Evolutionary conservation across 1,140 invertebrate species (phyloP).

Genomic region (Andrena cerasifolii): DNA sequence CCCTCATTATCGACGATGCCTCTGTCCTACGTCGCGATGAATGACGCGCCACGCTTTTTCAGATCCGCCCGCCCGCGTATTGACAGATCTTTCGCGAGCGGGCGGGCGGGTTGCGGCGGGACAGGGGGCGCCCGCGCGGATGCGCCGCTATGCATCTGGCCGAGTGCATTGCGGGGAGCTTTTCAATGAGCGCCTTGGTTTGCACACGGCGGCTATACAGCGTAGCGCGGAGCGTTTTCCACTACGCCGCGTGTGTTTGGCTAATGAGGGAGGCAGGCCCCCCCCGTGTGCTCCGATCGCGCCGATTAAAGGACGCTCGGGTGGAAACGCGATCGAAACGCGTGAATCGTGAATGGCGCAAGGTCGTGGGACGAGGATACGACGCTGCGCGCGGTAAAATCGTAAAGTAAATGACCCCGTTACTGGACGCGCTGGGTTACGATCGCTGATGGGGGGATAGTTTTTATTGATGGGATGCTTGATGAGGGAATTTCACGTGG

Average conservation of each 20-base stretch:
- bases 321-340: conserved; percentile 37
- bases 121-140: neutral
- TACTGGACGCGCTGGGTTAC: neutral
- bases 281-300: conserved; percentile 50
- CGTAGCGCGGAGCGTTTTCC: conserved; percentile 24
- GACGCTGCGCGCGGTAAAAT: too few species aligned
- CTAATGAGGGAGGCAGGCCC: conserved; percentile 63
- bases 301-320: conserved; percentile 27
- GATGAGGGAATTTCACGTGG: too few species aligned
- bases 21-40: conserved; percentile 52
- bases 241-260: conserved; percentile 27
- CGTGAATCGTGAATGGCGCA: conserved; percentile 20
- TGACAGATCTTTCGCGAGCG: conserved; percentile 22
- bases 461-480: too few species aligned
- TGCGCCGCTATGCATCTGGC: neutral
- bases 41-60: conserved; percentile 37
- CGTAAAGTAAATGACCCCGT: too few species aligned
- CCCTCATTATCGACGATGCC: conserved; percentile 64
- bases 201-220: conserved; percentile 13
- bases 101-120: neutral
- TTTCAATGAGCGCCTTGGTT: conserved; percentile 55
- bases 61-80: conserved; percentile 28
- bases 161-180: conserved; percentile 49
- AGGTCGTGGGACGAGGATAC: conserved; percentile 16
- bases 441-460: too few species aligned